A percentile compares a stretch with the other conserved stretches of the same genome.
Conservation (phyloP, 2,797 vertebrate species). For the Galago senegalensis region DNA sequence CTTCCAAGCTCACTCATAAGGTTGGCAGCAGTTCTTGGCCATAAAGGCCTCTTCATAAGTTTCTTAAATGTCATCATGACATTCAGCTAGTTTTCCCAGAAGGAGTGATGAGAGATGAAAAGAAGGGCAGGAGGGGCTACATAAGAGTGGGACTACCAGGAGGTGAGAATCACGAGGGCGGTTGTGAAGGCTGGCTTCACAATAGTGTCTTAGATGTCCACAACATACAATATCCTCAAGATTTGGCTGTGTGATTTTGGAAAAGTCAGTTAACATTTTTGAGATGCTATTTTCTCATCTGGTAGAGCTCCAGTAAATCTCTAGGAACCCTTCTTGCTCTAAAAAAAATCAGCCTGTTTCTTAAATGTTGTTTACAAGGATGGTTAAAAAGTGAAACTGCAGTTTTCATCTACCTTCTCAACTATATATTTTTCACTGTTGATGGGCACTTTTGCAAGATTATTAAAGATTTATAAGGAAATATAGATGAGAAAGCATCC, state of each 20-base stretch:
- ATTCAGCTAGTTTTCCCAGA: background rate
- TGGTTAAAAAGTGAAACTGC: background rate
- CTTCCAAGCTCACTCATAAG: background rate
- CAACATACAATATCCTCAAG: background rate
- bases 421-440: background rate
- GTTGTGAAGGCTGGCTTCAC: background rate
- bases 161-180: background rate
- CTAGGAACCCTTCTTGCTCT: background rate
- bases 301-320: background rate
- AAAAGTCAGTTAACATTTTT: conserved; percentile 44
- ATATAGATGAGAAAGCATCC: background rate
- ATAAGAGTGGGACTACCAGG: background rate
- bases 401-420: conserved; percentile 1
- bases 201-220: background rate
- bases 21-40: background rate
- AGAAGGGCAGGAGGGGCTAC: background rate
- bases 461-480: background rate
- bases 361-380: conserved; percentile 28
- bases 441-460: background rate
- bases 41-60: background rate
- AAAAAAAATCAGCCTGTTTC: background rate
- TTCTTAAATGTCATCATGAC: background rate
- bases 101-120: background rate
- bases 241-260: background rate
- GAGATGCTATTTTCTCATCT: background rate